Evolutionary conservation across 1,140 invertebrate genomes (phyloP).

Genomic region (Hyles vespertilio): DNA sequence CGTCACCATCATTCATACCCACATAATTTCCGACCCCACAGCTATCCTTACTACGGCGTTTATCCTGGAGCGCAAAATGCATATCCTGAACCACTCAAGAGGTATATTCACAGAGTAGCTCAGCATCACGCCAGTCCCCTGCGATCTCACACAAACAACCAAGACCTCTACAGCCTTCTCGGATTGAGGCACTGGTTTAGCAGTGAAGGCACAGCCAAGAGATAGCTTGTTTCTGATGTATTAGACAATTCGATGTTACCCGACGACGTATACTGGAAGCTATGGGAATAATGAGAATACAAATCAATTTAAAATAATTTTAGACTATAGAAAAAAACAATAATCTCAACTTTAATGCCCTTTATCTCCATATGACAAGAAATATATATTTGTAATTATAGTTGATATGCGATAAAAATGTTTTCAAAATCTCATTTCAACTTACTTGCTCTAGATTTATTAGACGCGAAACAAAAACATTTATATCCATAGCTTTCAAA

Average conservation of each 20-base stretch:
- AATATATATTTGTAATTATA: no score
- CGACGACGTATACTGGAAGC: slow-evolving; percentile 70
- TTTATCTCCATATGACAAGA: no score
- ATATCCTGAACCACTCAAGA: slow-evolving; percentile 40
- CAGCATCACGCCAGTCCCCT: slow-evolving; percentile 42
- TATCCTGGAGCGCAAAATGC: slow-evolving; percentile 33
- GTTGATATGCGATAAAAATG: no score
- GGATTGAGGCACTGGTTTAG: slow-evolving; percentile 68
- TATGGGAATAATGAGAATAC: slow-evolving; percentile 44
- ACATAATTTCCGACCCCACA: slow-evolving; percentile 50
- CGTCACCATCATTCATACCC: slow-evolving; percentile 66
- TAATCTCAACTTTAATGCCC: no score
- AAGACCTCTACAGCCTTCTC: slow-evolving; percentile 62
- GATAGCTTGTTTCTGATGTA: slow-evolving; percentile 47
- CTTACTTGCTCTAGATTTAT: no score
- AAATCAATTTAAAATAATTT: no score
- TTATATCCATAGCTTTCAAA: slow-evolving; percentile 66
- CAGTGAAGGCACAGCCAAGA: slow-evolving; percentile 62
- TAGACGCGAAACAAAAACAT: not conserved
- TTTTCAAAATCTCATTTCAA: no score
- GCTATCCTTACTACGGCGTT: slow-evolving; percentile 30
- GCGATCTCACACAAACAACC: slow-evolving; percentile 45
- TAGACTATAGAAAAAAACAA: no score
- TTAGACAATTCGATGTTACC: slow-evolving; percentile 70
- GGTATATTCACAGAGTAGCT: slow-evolving; percentile 43